Evolutionary conservation across 2,888 invertebrate species (phyloP), one percentile per base, ranked within the genome.

Genomic region (Machimus rusticus): DNA sequence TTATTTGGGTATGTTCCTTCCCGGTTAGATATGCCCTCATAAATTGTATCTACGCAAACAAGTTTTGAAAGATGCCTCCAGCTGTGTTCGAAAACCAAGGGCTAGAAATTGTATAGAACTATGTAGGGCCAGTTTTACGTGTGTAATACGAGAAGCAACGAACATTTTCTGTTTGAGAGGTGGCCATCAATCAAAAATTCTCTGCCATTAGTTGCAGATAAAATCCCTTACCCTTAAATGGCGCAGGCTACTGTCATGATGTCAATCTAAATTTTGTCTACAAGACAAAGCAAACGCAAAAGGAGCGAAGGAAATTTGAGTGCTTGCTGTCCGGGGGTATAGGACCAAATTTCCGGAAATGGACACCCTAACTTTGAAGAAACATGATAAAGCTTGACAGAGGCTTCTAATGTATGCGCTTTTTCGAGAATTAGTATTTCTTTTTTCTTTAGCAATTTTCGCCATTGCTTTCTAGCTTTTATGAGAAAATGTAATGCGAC

Each of bases 151-250:
- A 37, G 57, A 37, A 37, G 23, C 57, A 19, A 57, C 19, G 28
- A 37, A 23, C 55, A 84, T 84, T 66, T 28, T 84, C 37, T 82
- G 37, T 66, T 84, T 66, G 66, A 84, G 82, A 57, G 66, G 19
- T 84, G 82, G 82, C 82, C 39, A 84, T 84, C 82, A 84, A 84
- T 84, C 82, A 84, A 84, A 84, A 31, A 66, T 84, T 34, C 66
- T 66, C 46, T 37, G 82, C 66, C 66, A 66, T 84, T 66, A 66
- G 82, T 66, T 66, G 31, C 57, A 66, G 66, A 57, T 37, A 84
- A 66, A 84, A 79, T 79, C 46, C 28, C 79, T 51, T 79, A 55
- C 79, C 51, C 79, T 51, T 79, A 79, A 37, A 37, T 66, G 37
- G 66, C 66, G 31, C 39, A 37, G 82, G n/a, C 82, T 66, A 66